Base-by-base conservation (phyloP, 2,113 vertebrate genomes). In the Vulpes lagopus region DNA sequence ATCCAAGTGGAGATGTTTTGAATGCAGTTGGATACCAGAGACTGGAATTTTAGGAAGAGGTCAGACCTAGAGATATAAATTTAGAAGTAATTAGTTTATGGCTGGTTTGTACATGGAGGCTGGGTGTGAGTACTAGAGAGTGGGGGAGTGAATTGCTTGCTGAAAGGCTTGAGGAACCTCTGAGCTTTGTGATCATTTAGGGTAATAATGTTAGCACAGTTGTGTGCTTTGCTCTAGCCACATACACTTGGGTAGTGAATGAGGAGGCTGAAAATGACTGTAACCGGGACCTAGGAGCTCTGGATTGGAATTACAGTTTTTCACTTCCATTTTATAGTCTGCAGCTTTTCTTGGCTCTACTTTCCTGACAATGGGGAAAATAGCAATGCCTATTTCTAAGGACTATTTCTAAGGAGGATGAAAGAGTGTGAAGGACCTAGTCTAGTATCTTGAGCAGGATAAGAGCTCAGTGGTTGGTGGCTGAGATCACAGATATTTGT, bases 1-100 rank as follows among this genome's bases (percentile, higher is more conserved):
- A 80, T 59, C 38, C 8, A 73, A 67, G 8, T 74, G 25, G 30
- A 25, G 84, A 62, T 74, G 25, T 74, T 92, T 84, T 60, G 51
- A 95, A 62, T 57, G 30, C 14, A 49, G 8, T 19, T 59, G 30
- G 59, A 25, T 95, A 49, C 55, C 49, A 53, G 71, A 73, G 35
- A 73, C 38, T 67, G 25, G 82, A 93, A 74, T 82, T 95, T 93
- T 73, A 74, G 30, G 30, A 93, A 57, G 53, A 84, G 15, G 30
- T 67, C 2, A 65, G 51, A 25, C 10, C 32, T 51, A 64, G 9
- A 51, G 88, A 74, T 22, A 59, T 1, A 43, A 69, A 15, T 84
- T 71, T 64, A 35, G 57, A 64, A 74, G 35, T 49, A 23, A 59
- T 71, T 60, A 38, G 51, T 1, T 53, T 87, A 35, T 65, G 57